These are phyloP conservation scores for Petrocephalus zakoni DNA, from an alignment of 2,113 vertebrate species.

Conservation along the genomic window DNA sequence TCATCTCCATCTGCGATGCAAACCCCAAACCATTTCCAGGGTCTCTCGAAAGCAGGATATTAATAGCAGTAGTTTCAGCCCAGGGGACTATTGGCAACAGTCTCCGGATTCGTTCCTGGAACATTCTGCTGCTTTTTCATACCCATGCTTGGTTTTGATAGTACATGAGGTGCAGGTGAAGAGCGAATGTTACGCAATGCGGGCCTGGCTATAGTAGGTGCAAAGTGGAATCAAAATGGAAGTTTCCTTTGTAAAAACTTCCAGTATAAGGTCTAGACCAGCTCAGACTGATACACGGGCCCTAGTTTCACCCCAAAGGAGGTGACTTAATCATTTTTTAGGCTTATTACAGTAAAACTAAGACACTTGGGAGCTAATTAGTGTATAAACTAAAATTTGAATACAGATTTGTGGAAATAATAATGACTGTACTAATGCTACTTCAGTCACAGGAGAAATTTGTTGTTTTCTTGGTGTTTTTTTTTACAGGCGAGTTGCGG, in stretches of 20 bases:
- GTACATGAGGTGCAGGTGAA: background rate
- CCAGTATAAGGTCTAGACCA: background rate
- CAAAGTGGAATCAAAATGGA: background rate
- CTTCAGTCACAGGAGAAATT: background rate
- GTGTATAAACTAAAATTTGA: conserved; percentile 11
- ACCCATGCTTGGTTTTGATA: background rate
- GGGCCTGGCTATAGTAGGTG: background rate
- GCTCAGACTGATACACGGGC: background rate
- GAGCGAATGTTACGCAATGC: background rate
- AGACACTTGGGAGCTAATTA: conserved; percentile 17
- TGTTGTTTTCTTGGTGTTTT: background rate
- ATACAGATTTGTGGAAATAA: conserved; percentile 1
- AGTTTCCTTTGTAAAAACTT: background rate
- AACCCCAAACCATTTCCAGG: background rate
- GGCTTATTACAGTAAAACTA: background rate
- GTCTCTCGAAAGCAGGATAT: background rate
- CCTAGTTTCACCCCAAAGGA: conserved; percentile 1
- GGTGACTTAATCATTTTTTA: background rate
- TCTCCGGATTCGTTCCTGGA: background rate
- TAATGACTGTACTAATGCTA: conserved; percentile 3
- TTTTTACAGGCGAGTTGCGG: background rate
- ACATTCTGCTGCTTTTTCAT: background rate
- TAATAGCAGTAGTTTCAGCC: background rate
- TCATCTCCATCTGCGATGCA: background rate
- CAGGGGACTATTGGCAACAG: background rate